Base-by-base conservation (phyloP, 2,888 invertebrate species). In the Serrognathus titanus region DNA sequence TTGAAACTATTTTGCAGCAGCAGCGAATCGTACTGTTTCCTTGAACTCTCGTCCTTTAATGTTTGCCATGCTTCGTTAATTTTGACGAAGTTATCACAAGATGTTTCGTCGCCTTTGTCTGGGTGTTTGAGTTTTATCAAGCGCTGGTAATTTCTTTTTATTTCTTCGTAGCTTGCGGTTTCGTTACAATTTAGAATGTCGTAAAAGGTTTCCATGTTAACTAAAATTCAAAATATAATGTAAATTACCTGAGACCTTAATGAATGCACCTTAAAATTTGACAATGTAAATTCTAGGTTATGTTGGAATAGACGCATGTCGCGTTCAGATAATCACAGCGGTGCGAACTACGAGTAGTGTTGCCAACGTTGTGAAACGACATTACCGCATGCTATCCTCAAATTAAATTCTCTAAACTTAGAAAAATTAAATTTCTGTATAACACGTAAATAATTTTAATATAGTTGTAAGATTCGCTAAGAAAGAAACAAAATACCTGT, bases 1-100 rank as follows among this genome's bases (percentile, higher is more conserved):
- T 81, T 79, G 54, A 86, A 80, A 71, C 83, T 82, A 31, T 78
- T 77, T 70, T 87, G 84, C 52, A 80, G 76, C 53, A 85, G 76
- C 65, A 79, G 75, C 3, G 85, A 83, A 72, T 90, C 87, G 69
- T 90, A 90, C 64, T 82, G 80, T 71, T 81, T 85, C 53, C 87
- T 81, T 48, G 74, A 78, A 43, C 79, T 71, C 37, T 83, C 79
- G 72, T 89, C 82, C 67, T 84, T 81, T 41, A 90, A 74, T 53
- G 83, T 79, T 64, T 85, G 82, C 88, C 89, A 90, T n/a, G 90
- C 90, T 69, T 84, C 81, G 69, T 86, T 85, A 60, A 90, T 81
- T 48, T 73, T 71, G 55, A 80, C 72, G 73, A 85, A 85, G 60
- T 75, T 64, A 41, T 75, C 69, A 2, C 59, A 31, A 5, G 61